Percentiles rank a stretch among this genome's conserved stretches.
phyloP scores from a whole-genome alignment of 2,113 vertebrate species.

The Eclectus roratus region DNA sequence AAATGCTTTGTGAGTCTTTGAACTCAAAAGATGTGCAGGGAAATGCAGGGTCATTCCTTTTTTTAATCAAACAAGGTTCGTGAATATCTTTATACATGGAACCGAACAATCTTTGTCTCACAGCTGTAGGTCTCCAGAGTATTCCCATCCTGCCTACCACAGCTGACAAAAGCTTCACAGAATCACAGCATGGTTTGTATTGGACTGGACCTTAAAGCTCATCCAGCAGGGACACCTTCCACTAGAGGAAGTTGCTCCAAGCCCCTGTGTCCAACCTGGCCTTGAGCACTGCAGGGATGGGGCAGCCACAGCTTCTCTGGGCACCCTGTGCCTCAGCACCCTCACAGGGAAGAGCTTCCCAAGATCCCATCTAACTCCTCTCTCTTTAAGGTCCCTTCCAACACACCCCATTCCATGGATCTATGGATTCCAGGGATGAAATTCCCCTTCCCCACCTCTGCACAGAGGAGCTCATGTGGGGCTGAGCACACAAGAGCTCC shows the following conservation, averaged over 20 bases:
- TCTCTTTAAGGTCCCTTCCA: too few relatives aligned
- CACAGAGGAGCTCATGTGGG: too few relatives aligned
- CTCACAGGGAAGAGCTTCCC: too few relatives aligned
- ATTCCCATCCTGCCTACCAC: not conserved
- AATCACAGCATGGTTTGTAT: not conserved
- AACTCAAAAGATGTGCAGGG: not conserved
- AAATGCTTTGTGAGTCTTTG: not conserved
- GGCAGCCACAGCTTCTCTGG: not conserved
- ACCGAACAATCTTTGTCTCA: not conserved
- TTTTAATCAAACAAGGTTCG: not conserved
- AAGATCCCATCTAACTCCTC: too few relatives aligned
- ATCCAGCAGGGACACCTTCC: not conserved
- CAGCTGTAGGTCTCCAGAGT: not conserved
- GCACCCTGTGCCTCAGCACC: too few relatives aligned
- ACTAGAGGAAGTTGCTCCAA: not conserved
- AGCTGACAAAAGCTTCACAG: not conserved
- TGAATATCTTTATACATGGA: not conserved
- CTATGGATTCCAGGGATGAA: too few relatives aligned
- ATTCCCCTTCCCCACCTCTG: too few relatives aligned
- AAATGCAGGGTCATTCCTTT: not conserved
- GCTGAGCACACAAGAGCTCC: too few relatives aligned
- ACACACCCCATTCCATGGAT: too few relatives aligned
- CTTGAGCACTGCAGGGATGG: not conserved
- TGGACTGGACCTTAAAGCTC: not conserved
- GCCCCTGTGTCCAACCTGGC: not conserved